phyloP scores from a whole-genome alignment of 2,888 invertebrate genomes.

The Phortica magna region DNA sequence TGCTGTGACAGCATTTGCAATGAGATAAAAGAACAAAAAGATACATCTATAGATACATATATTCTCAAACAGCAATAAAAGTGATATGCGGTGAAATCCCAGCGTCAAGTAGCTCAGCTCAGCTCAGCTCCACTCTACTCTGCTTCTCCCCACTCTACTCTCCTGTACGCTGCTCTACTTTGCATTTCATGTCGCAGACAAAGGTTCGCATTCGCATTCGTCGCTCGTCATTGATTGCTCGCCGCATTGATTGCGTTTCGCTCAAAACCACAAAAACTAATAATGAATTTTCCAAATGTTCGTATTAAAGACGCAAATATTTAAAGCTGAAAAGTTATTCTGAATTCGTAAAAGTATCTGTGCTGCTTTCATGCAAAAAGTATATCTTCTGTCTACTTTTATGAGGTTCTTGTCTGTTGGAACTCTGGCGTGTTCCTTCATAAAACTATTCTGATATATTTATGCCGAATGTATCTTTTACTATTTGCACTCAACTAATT shows the following conservation, averaged over 20 bases:
- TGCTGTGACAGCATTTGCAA: too few relatives aligned
- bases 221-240: not conserved
- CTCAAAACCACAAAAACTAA: slow-evolving; percentile 70
- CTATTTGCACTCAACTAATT: too few relatives aligned
- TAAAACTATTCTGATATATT: too few relatives aligned
- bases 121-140: not conserved
- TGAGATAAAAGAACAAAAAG: not conserved
- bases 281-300: slow-evolving; percentile 58
- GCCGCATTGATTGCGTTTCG: slow-evolving; percentile 64
- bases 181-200: slow-evolving; percentile 8
- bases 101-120: not conserved
- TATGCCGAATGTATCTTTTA: too few relatives aligned
- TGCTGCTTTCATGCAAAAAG: too few relatives aligned
- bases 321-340: too few relatives aligned
- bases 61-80: not conserved
- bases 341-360: too few relatives aligned
- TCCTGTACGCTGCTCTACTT: not conserved
- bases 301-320: too few relatives aligned
- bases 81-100: not conserved
- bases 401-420: too few relatives aligned
- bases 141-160: not conserved
- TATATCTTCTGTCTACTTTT: too few relatives aligned
- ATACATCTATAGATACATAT: not conserved
- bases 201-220: slow-evolving; percentile 42
- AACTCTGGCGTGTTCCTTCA: too few relatives aligned